These are phyloP conservation scores for Pteropus alecto DNA, from an alignment of 2,113 vertebrate species.

Conservation along the genomic window DNA sequence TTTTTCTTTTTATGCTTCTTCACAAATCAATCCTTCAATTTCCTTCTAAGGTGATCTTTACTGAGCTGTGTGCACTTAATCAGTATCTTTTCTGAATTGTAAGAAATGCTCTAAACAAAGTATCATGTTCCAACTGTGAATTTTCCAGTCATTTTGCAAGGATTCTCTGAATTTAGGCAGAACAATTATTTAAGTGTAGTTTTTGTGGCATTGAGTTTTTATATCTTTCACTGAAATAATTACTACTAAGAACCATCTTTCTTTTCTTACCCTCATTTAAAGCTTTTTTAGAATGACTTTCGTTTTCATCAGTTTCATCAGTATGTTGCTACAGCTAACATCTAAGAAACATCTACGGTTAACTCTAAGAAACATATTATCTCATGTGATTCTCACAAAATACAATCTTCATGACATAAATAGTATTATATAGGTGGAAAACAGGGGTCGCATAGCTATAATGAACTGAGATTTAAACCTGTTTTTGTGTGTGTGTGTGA, in stretches of 20 bases:
- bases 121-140: not conserved
- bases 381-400: not conserved
- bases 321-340: not conserved
- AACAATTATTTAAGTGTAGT: not conserved
- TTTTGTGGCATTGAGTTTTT: not conserved
- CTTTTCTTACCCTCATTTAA: not conserved
- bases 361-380: not conserved
- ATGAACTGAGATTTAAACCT: not conserved
- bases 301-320: not conserved
- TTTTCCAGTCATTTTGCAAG: not conserved
- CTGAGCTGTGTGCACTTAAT: not conserved
- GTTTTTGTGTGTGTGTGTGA: not conserved
- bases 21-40: not conserved
- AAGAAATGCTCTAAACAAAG: not conserved
- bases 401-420: not conserved
- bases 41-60: not conserved
- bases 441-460: not conserved
- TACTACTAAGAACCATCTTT: not conserved
- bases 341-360: not conserved
- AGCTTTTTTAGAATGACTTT: not conserved
- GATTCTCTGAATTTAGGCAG: not conserved
- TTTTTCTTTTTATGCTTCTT: not conserved
- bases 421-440: not conserved
- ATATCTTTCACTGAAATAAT: not conserved
- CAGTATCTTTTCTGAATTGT: not conserved